A percentile compares a stretch with the other conserved stretches of the same genome.
These are phyloP conservation scores for Drosophila athabasca DNA, from an alignment of 1,140 invertebrate species.

Conservation along the genomic window DNA sequence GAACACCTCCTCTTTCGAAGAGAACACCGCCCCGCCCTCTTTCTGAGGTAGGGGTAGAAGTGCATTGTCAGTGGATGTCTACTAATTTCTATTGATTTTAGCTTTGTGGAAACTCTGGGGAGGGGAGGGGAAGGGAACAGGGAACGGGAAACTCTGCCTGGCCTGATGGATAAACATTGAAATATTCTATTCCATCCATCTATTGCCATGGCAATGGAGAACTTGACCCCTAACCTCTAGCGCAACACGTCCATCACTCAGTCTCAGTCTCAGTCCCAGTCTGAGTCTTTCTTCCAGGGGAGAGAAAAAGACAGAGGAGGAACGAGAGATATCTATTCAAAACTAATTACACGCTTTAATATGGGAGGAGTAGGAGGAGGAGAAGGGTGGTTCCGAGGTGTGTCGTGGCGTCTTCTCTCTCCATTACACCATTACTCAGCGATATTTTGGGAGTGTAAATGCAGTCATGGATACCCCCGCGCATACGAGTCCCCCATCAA, in stretches of 20 bases:
- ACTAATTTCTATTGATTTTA: slow-evolving; percentile 49
- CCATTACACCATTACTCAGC: slow-evolving; percentile 37
- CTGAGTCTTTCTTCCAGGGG: not conserved
- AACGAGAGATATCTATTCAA: slow-evolving; percentile 23
- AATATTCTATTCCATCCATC: slow-evolving; percentile 16
- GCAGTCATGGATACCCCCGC: slow-evolving; percentile 47
- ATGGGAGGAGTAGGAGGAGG: not conserved
- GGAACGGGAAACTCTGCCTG: not conserved
- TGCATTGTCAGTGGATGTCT: slow-evolving; percentile 41
- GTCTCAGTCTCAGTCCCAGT: not conserved
- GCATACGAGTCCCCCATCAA: slow-evolving; percentile 2
- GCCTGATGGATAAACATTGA: slow-evolving; percentile 14
- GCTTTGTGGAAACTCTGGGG: slow-evolving; percentile 29
- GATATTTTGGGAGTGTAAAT: slow-evolving; percentile 39
- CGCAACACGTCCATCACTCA: slow-evolving; percentile 3
- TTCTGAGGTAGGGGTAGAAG: not conserved
- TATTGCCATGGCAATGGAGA: slow-evolving; percentile 28
- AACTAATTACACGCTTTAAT: slow-evolving; percentile 45
- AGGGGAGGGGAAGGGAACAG: not conserved
- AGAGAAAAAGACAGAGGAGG: too few species aligned
- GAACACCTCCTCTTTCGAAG: too few species aligned
- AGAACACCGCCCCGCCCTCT: not conserved
- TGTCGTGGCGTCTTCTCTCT: slow-evolving; percentile 22
- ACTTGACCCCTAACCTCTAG: slow-evolving; percentile 14
- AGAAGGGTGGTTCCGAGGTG: not conserved